phyloP scores from a whole-genome alignment of 2,888 invertebrate species.

The Sthenelais limicola region DNA sequence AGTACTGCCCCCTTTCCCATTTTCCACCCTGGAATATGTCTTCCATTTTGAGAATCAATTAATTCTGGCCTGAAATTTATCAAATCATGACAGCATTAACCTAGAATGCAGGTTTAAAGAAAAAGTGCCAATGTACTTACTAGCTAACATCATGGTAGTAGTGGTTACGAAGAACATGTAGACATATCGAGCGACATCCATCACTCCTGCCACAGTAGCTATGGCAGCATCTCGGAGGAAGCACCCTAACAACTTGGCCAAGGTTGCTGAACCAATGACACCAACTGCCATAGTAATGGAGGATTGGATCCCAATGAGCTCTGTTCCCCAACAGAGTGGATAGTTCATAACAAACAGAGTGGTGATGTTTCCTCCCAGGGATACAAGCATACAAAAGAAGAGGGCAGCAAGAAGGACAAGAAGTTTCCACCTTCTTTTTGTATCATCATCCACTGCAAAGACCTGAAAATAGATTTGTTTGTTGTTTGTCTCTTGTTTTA shows the following conservation, averaged over 20 bases:
- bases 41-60: too few relatives aligned
- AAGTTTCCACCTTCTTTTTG: slow-evolving; percentile 18
- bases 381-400: not conserved
- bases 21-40: too few relatives aligned
- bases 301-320: slow-evolving; percentile 9
- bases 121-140: slow-evolving; percentile 9
- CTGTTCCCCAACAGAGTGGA: slow-evolving; percentile 23
- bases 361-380: not conserved
- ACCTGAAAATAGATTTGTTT: slow-evolving; percentile 11
- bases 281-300: slow-evolving; percentile 7
- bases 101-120: too few relatives aligned
- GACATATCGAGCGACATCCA: not conserved
- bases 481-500: too few relatives aligned
- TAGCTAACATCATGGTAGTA: slow-evolving; percentile 7
- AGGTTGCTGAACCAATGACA: slow-evolving; percentile 1
- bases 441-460: slow-evolving; percentile 10
- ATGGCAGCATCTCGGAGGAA: not conserved
- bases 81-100: too few relatives aligned
- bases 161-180: slow-evolving; percentile 17
- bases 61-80: too few relatives aligned
- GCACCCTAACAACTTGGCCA: not conserved
- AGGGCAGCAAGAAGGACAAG: not conserved
- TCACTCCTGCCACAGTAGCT: not conserved
- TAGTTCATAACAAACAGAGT: slow-evolving; percentile 8
- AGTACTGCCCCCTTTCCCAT: too few relatives aligned